Evolutionary conservation across 2,113 vertebrate species (phyloP), one percentile per base, ranked within the genome.

Genomic region (Orthochromis indermauri): DNA sequence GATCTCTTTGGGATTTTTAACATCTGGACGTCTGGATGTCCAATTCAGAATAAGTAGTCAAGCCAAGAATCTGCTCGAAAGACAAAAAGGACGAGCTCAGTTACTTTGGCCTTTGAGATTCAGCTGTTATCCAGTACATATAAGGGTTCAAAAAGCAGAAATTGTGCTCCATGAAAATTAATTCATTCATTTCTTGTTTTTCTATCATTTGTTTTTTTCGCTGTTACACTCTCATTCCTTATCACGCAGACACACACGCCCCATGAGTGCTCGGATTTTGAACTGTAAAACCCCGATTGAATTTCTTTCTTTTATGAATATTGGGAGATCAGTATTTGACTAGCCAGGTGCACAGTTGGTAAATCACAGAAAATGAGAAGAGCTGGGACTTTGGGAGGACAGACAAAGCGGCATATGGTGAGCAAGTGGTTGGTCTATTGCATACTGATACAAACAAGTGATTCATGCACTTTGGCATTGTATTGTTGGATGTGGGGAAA

Each of bases 351-450:
- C 35, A 8, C 33, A 21, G 76, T 82, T 55, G 63, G 71, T 80
- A 73, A 86, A 91, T 89, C 83, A 90, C 49, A 26, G 80, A 88
- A 71, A 66, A 82, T 28, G 21, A 85, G 53, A 28, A 47, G 71
- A 76, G 57, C 66, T 78, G 91, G 82, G 84, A 88, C 83, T 68
- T 26, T 10, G 84, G 89, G 83, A 87, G 81, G 45, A 35, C 28
- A 91, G 71, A 91, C 90, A 88, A 89, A 88, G 84, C 81, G 40
- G 54, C 88, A 91, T 90, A 85, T 93, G 88, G 85, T 47, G 80
- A 93, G 66, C 51, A 53, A 88, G 82, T 33, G 66, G 81, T 86
- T 17, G 28, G 42, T 91, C 81, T 33, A 12, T 45, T 26, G 88
- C 86, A 87, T 86, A 45, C 80, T 71, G 73, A 89, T 66, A 82